These are phyloP conservation scores for Nestor notabilis DNA, from an alignment of 2,113 vertebrate species.

Conservation along the genomic window DNA sequence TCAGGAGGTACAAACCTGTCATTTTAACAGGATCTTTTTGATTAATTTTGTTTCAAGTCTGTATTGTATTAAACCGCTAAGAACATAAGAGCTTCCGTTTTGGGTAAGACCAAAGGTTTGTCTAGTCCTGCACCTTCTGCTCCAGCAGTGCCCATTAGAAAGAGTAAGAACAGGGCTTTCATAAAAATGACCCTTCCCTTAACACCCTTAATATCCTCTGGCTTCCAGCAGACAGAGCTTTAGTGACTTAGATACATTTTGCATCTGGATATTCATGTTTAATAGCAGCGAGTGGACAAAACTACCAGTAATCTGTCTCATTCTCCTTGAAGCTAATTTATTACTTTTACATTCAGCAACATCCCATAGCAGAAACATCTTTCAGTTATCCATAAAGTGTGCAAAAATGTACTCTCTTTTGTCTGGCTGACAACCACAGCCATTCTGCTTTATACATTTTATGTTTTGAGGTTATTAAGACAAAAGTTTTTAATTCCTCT, in stretches of 20 bases:
- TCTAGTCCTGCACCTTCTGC: not conserved
- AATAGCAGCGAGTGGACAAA: constrained; percentile 1
- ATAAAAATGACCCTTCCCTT: not conserved
- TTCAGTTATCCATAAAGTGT: not conserved
- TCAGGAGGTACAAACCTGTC: not conserved
- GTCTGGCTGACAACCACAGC: not conserved
- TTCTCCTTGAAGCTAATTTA: constrained; percentile 25
- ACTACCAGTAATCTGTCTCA: not conserved
- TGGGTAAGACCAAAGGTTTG: not conserved
- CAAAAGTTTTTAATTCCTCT: constrained; percentile 3
- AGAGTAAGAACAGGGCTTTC: not conserved
- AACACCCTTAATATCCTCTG: not conserved
- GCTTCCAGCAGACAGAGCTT: not conserved
- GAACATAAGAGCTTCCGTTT: not conserved
- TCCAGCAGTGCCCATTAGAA: not conserved
- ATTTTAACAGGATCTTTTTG: not conserved
- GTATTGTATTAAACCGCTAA: not conserved
- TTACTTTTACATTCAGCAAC: not conserved
- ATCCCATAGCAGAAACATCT: not conserved
- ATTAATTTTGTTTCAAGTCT: constrained; percentile 30
- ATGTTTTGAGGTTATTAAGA: constrained; percentile 32
- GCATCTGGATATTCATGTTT: constrained; percentile 14
- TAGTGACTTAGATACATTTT: constrained; percentile 11
- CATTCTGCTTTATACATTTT: constrained; percentile 28
- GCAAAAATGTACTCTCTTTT: not conserved